These are phyloP conservation scores for Nematolebias whitei DNA, from an alignment of 2,113 vertebrate species.

Conservation along the genomic window DNA sequence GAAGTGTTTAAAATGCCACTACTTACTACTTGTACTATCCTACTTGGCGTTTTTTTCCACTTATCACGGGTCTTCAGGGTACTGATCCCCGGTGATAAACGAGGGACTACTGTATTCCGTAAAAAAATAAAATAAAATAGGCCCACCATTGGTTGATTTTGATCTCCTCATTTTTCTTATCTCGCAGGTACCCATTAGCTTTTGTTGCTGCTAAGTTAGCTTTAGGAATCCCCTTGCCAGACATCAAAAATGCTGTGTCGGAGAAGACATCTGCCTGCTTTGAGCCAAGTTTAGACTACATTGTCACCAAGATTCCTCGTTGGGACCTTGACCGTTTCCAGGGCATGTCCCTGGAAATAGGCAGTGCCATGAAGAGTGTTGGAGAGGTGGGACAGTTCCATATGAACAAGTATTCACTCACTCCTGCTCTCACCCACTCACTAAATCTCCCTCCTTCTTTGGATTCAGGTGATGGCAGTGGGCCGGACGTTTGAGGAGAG, in stretches of 20 bases:
- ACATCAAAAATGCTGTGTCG: conserved; percentile 92
- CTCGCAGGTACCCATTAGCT: conserved; percentile 88
- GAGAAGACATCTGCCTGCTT: conserved; percentile 94
- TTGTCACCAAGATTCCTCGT: conserved; percentile 94
- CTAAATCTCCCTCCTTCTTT: conserved; percentile 9
- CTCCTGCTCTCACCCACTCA: conserved; percentile 1
- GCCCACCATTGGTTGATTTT: neutral
- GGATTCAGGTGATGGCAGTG: conserved; percentile 90
- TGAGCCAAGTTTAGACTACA: conserved; percentile 94
- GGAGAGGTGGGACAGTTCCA: conserved; percentile 85
- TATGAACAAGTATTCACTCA: neutral
- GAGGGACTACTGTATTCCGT: no score
- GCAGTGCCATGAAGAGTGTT: conserved; percentile 96
- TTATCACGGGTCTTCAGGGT: no score
- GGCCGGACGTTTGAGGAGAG: conserved; percentile 96
- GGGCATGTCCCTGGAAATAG: conserved; percentile 85
- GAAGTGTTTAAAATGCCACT: no score
- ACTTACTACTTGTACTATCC: no score
- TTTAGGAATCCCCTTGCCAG: conserved; percentile 90
- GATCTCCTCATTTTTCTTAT: neutral
- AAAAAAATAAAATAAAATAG: no score
- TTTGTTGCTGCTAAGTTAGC: conserved; percentile 96
- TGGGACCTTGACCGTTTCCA: conserved; percentile 97
- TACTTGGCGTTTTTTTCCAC: no score
- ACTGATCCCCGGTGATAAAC: no score